phyloP scores from a whole-genome alignment of 2,797 vertebrate genomes.

The Podarcis siculus region DNA sequence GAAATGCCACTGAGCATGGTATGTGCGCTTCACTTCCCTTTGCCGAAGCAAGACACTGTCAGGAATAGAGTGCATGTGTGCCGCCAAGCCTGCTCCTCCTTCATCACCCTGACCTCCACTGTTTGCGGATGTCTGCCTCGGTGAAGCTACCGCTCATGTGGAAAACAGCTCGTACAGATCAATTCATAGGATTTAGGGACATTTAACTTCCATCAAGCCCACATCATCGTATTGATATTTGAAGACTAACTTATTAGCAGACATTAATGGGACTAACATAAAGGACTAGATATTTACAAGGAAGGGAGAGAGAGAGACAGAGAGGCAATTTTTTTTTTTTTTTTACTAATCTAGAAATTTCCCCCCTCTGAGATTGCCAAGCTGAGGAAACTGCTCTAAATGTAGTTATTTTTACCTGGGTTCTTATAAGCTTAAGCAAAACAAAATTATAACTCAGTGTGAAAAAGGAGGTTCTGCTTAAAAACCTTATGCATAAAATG shows the following conservation, averaged over 20 bases:
- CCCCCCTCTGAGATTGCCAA: constrained; percentile 59
- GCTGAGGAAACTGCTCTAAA: constrained; percentile 56
- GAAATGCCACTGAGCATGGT: constrained; percentile 98
- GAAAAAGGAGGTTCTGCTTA: constrained; percentile 29
- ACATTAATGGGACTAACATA: constrained; percentile 69
- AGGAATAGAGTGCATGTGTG: constrained; percentile 80
- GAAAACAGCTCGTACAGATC: constrained; percentile 84
- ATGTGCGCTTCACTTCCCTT: constrained; percentile 88
- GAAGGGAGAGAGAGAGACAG: neutral
- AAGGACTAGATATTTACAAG: constrained; percentile 43
- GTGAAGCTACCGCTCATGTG: constrained; percentile 72
- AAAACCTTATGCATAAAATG: constrained; percentile 49
- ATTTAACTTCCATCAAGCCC: constrained; percentile 78
- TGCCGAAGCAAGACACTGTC: constrained; percentile 83
- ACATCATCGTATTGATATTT: constrained; percentile 73
- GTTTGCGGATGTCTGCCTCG: constrained; percentile 80
- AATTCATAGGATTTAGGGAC: constrained; percentile 81
- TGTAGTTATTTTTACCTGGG: constrained; percentile 66
- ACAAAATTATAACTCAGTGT: constrained; percentile 68
- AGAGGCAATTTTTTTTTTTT: too few relatives aligned
- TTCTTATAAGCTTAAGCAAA: constrained; percentile 75
- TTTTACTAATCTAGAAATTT: constrained; percentile 61
- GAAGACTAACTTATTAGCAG: constrained; percentile 69
- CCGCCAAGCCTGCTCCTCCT: constrained; percentile 75
- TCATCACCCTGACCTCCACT: constrained; percentile 77